Conservation (phyloP, 2,113 vertebrate genomes). For the Gallinago jamesoni region DNA sequence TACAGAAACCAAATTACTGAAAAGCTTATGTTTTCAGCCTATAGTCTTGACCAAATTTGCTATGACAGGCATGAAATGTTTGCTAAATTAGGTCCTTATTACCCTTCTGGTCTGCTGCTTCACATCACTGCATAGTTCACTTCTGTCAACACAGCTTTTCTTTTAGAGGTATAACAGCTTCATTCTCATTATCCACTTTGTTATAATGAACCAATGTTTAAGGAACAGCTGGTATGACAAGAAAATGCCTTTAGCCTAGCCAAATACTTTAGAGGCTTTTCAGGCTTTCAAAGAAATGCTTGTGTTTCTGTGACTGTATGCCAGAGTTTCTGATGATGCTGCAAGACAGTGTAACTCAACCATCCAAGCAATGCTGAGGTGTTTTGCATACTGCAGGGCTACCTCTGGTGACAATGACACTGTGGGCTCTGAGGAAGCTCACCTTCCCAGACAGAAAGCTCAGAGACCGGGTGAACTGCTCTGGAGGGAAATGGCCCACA, state of each 20-base stretch:
- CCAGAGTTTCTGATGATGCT: neutral
- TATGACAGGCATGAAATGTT: neutral
- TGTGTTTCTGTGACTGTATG: neutral
- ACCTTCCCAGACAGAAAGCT: neutral
- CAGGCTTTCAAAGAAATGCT: neutral
- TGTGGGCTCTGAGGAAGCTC: neutral
- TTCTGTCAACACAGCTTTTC: neutral
- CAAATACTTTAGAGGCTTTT: neutral
- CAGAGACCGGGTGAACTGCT: neutral
- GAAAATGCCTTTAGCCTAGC: neutral
- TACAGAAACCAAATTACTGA: constrained; percentile 1
- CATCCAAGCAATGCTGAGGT: neutral
- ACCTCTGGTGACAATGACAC: neutral
- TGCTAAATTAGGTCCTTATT: neutral
- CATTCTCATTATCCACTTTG: neutral
- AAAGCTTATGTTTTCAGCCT: neutral
- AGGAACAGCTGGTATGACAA: neutral
- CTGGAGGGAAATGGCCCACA: neutral
- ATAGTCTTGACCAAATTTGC: neutral
- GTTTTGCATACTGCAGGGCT: neutral
- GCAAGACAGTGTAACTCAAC: neutral
- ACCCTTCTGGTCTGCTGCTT: neutral
- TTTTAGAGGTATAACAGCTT: neutral
- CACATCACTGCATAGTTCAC: neutral
- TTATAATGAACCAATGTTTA: neutral